Percentiles rank a stretch among this genome's conserved stretches.
Conservation (phyloP, 1,140 invertebrate species). For the Polyergus mexicanus region DNA sequence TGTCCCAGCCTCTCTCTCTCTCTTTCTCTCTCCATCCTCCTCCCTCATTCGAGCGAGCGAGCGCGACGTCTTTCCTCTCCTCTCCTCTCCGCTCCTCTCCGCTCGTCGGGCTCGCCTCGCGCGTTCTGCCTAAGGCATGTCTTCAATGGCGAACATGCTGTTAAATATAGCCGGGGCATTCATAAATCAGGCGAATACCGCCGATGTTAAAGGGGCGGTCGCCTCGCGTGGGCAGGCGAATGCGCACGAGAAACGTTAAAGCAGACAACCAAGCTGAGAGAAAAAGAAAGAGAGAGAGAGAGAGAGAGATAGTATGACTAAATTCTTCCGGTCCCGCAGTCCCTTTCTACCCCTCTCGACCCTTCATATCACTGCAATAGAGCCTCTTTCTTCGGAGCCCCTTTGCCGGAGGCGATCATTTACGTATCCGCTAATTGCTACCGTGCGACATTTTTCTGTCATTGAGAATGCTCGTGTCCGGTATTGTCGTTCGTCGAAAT, state of each 20-base stretch:
- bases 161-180: constrained; percentile 80
- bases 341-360: constrained; percentile 13
- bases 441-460: constrained; percentile 44
- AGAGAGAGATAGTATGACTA: constrained; percentile 66
- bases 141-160: constrained; percentile 79
- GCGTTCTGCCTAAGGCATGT: constrained; percentile 76
- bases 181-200: constrained; percentile 80
- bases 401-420: constrained; percentile 27
- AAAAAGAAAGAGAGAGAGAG: constrained; percentile 28
- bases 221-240: constrained; percentile 75
- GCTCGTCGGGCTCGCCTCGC: constrained; percentile 62
- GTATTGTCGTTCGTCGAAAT: constrained; percentile 8
- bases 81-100: constrained; percentile 35
- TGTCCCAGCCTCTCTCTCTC: constrained; percentile 56
- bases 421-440: constrained; percentile 59
- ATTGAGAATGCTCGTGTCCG: neutral
- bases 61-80: constrained; percentile 62
- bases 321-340: constrained; percentile 68
- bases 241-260: constrained; percentile 71
- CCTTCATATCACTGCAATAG: neutral
- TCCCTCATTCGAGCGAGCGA: constrained; percentile 48
- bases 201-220: constrained; percentile 79
- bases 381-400: neutral
- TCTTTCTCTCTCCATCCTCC: constrained; percentile 6
- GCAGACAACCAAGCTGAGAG: constrained; percentile 63